phyloP scores from a whole-genome alignment of 1,140 invertebrate species.

The Latrodectus geometricus region DNA sequence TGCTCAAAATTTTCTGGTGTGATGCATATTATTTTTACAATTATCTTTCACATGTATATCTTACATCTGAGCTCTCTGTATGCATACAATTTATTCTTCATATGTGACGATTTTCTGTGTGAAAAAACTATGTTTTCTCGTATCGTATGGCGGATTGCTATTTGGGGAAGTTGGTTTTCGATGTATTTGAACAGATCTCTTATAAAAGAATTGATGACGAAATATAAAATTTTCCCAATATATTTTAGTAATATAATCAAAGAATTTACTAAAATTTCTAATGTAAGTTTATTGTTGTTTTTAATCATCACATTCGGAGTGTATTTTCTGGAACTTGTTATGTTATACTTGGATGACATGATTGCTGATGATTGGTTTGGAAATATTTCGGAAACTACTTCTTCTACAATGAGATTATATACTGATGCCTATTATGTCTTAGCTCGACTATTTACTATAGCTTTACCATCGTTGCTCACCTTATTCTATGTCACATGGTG shows the following conservation, averaged over 20 bases:
- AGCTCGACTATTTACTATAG: neutral
- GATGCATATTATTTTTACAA: neutral
- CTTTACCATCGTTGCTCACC: neutral
- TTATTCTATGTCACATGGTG: neutral
- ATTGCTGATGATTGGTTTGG: neutral
- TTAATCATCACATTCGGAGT: neutral
- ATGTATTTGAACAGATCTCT: neutral
- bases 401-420: neutral
- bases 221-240: neutral
- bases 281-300: neutral
- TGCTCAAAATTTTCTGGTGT: neutral
- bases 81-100: neutral
- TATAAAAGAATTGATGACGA: neutral
- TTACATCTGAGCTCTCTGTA: neutral
- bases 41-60: neutral
- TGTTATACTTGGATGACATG: neutral
- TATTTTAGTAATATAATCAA: neutral
- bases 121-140: neutral
- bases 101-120: neutral
- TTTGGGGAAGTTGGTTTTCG: neutral
- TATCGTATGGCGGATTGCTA: neutral
- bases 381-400: neutral
- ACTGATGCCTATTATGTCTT: neutral
- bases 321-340: neutral
- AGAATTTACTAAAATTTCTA: neutral